Evolutionary conservation across 2,888 invertebrate genomes (phyloP).

Genomic region (Ephialtes manifestator): DNA sequence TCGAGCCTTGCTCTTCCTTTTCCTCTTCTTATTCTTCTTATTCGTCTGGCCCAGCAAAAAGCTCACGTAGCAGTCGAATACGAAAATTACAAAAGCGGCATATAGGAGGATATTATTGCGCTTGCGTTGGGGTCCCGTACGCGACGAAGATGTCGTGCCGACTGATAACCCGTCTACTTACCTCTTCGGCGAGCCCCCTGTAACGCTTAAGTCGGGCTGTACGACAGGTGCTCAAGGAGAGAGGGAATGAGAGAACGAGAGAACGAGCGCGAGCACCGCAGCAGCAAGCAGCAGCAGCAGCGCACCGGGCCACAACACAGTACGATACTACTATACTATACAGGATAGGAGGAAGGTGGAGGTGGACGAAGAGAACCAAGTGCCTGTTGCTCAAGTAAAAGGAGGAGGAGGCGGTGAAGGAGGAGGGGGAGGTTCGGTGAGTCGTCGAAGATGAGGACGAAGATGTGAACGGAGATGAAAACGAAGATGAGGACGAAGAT

Average conservation of each 20-base stretch:
- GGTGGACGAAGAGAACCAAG: conserved; percentile 54
- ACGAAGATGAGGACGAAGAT: neutral
- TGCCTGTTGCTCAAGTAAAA: conserved; percentile 51
- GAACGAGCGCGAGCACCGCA: conserved; percentile 64
- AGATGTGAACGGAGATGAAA: conserved; percentile 35
- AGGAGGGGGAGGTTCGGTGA: conserved; percentile 43
- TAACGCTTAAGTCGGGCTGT: conserved; percentile 76
- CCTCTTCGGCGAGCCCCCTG: conserved; percentile 81
- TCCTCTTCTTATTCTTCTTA: conserved; percentile 11
- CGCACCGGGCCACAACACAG: conserved; percentile 18
- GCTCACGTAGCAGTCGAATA: conserved; percentile 1
- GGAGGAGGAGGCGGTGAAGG: conserved; percentile 24
- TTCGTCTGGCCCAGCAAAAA: neutral
- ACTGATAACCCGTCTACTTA: conserved; percentile 86
- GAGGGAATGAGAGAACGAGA: conserved; percentile 77
- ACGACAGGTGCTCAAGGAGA: conserved; percentile 83
- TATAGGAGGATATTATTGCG: conserved; percentile 46
- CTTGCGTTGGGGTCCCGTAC: conserved; percentile 73
- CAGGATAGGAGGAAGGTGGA: conserved; percentile 28
- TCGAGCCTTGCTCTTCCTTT: neutral
- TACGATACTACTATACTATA: conserved; percentile 16
- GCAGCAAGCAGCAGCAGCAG: conserved; percentile 32
- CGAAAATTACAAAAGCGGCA: too few species aligned
- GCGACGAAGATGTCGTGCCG: conserved; percentile 85
- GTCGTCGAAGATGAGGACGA: conserved; percentile 44